A percentile compares a stretch with the other conserved stretches of the same genome.
phyloP scores from a whole-genome alignment of 2,888 invertebrate genomes.

The Lucinisca nassula region DNA sequence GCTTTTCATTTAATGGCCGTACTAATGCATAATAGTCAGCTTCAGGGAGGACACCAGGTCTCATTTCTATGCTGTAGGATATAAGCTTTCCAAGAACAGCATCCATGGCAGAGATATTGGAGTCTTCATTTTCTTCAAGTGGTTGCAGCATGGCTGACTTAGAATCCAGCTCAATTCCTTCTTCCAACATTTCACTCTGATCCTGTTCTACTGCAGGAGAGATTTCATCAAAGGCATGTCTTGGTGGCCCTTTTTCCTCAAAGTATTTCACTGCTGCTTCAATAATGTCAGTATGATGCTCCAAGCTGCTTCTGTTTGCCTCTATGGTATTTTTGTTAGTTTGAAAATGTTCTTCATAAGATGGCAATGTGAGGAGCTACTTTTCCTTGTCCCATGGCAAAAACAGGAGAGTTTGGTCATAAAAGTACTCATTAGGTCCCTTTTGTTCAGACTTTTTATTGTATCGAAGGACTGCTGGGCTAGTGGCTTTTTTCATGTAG shows the following conservation, averaged over 20 bases:
- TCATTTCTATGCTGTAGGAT: conserved; percentile 10
- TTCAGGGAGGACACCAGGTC: conserved; percentile 10
- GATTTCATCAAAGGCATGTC: conserved; percentile 51
- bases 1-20: conserved; percentile 17
- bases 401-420: conserved; percentile 53
- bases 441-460: conserved; percentile 54
- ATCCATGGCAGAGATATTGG: background rate
- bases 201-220: conserved; percentile 52
- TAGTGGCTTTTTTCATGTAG: conserved; percentile 19
- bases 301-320: conserved; percentile 15
- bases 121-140: background rate
- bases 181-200: background rate
- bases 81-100: conserved; percentile 4
- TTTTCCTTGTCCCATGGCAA: conserved; percentile 59
- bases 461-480: conserved; percentile 46
- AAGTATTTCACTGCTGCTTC: conserved; percentile 38
- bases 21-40: background rate
- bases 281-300: conserved; percentile 42
- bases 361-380: conserved; percentile 5
- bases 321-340: conserved; percentile 17
- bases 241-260: conserved; percentile 46
- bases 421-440: conserved; percentile 51
- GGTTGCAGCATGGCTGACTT: background rate
- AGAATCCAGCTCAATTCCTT: background rate
- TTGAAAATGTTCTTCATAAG: conserved; percentile 19